A percentile compares a stretch with the other conserved stretches of the same genome.
Evolutionary conservation across 2,888 invertebrate genomes (phyloP).

Genomic region (Creontiades dilutus): DNA sequence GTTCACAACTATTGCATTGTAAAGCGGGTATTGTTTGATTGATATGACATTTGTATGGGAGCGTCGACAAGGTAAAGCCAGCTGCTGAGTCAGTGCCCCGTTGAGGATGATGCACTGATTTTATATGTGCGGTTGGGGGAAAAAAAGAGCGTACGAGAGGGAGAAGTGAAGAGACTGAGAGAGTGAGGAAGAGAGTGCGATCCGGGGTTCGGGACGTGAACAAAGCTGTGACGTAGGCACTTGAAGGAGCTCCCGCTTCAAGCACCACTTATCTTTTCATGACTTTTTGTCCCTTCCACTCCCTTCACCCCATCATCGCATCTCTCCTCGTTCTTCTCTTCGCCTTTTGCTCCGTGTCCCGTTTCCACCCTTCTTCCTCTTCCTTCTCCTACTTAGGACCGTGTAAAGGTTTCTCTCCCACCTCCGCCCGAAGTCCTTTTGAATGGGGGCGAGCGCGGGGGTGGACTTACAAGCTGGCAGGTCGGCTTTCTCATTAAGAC

Average conservation of each 20-base stretch:
- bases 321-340: conserved; percentile 26
- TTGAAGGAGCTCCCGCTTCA: conserved; percentile 64
- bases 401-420: conserved; percentile 8
- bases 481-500: conserved; percentile 35
- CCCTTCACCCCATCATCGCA: neutral
- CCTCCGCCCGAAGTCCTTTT: neutral
- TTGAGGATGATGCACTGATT: conserved; percentile 67
- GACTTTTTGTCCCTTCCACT: conserved; percentile 59
- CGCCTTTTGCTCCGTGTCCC: conserved; percentile 8
- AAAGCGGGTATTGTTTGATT: conserved; percentile 26
- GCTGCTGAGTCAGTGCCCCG: conserved; percentile 63
- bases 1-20: conserved; percentile 37
- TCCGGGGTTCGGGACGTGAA: conserved; percentile 37
- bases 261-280: conserved; percentile 70
- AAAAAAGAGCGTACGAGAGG: neutral
- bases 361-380: neutral
- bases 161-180: neutral
- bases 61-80: conserved; percentile 33
- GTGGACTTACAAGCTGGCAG: conserved; percentile 36
- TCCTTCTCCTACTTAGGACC: conserved; percentile 12
- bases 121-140: conserved; percentile 61
- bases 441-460: conserved; percentile 2
- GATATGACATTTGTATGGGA: conserved; percentile 44
- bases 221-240: conserved; percentile 66
- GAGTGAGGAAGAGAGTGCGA: neutral